These are phyloP conservation scores for Willowsia nigromaculata DNA, from an alignment of 2,888 invertebrate genomes.

Conservation along the genomic window DNA sequence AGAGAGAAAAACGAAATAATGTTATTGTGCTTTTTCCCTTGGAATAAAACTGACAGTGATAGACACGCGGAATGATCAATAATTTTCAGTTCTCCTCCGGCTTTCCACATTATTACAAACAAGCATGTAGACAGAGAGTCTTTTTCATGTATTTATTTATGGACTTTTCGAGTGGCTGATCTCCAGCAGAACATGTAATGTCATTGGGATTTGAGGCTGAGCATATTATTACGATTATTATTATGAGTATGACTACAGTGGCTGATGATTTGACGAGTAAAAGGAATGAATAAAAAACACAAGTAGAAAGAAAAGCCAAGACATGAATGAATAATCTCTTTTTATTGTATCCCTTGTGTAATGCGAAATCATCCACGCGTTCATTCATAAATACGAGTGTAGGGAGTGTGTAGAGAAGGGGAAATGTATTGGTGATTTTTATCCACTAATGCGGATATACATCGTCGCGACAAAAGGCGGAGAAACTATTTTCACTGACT, in stretches of 20 bases:
- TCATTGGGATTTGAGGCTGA: not conserved
- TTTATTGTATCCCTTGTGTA: not conserved
- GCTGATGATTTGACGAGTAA: not conserved
- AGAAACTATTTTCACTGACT: no score
- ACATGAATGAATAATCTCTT: not conserved
- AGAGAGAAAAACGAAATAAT: not conserved
- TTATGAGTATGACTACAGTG: not conserved
- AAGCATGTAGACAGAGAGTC: not conserved
- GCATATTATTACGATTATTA: not conserved
- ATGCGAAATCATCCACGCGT: not conserved
- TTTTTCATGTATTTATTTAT: not conserved
- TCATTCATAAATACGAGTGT: not conserved
- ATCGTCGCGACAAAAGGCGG: no score
- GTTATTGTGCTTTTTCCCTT: not conserved
- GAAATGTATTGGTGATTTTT: not conserved
- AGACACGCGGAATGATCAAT: not conserved
- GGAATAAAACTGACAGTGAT: constrained; percentile 16
- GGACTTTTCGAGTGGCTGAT: not conserved
- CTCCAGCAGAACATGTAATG: not conserved
- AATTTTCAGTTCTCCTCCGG: not conserved
- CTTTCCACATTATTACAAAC: no score
- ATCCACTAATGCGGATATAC: not conserved
- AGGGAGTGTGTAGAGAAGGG: not conserved
- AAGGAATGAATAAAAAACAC: not conserved
- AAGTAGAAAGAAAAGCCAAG: not conserved